Conservation (phyloP, 2,113 vertebrate genomes). For the Synchiropus splendidus region DNA sequence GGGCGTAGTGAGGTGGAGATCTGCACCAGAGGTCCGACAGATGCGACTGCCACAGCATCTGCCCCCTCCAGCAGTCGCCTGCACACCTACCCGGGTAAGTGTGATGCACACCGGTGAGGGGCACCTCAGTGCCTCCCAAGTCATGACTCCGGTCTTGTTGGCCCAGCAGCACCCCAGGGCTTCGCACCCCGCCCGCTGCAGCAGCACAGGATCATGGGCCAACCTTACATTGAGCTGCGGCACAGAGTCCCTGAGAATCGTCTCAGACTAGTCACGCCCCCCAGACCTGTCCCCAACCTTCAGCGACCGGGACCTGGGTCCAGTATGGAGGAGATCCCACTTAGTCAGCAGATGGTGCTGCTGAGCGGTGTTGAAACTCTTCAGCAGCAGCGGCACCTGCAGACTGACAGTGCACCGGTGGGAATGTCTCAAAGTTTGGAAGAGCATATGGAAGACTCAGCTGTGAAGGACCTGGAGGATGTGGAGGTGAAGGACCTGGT, state of each 20-base stretch:
- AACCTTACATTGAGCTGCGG: slow-evolving; percentile 87
- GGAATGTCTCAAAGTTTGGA: slow-evolving; percentile 68
- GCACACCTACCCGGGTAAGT: too few species aligned
- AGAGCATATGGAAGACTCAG: slow-evolving; percentile 86
- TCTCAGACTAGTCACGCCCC: slow-evolving; percentile 52
- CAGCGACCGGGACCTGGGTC: slow-evolving; percentile 41
- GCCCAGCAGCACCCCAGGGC: slow-evolving; percentile 68
- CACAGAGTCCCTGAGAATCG: slow-evolving; percentile 80
- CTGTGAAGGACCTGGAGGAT: slow-evolving; percentile 89
- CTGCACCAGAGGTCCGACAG: too few species aligned
- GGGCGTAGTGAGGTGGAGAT: too few species aligned
- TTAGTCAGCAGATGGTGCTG: slow-evolving; percentile 60
- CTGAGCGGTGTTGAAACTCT: slow-evolving; percentile 63
- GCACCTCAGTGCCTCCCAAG: too few species aligned
- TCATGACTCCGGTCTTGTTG: too few species aligned
- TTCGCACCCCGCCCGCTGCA: slow-evolving; percentile 75
- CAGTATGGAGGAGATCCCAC: slow-evolving; percentile 53
- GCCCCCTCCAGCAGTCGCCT: too few species aligned
- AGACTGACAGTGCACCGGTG: slow-evolving; percentile 47
- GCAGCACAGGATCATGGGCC: slow-evolving; percentile 86
- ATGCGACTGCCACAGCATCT: too few species aligned
- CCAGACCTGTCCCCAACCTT: slow-evolving; percentile 43
- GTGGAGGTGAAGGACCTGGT: slow-evolving; percentile 97
- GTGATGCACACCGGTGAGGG: too few species aligned
- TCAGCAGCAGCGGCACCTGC: slow-evolving; percentile 28